Evolutionary conservation across 2,113 vertebrate species (phyloP).

Genomic region (Budorcas taxicolor): DNA sequence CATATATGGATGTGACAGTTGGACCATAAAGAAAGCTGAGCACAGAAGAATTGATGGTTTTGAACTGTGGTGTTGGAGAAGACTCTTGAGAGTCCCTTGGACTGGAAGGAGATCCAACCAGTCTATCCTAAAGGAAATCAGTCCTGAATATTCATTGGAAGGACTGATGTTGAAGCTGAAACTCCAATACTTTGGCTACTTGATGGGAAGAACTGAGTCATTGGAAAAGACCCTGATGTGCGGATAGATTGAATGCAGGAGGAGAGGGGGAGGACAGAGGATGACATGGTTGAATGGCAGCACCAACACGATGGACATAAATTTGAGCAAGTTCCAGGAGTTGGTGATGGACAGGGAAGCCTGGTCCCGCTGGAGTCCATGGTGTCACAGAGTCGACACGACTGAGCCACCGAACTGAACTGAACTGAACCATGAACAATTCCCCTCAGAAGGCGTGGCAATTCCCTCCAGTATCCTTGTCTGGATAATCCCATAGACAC

Average conservation of each 20-base stretch:
- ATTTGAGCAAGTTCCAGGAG: not conserved
- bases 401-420: not conserved
- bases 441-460: not conserved
- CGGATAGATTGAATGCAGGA: not conserved
- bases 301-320: not conserved
- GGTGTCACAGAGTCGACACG: fast-evolving
- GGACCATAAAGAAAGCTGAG: not conserved
- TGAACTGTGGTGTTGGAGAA: not conserved
- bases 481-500: not conserved
- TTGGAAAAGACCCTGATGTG: not conserved
- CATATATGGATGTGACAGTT: not conserved
- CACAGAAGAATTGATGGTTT: not conserved
- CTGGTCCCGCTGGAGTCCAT: not conserved
- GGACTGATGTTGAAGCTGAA: not conserved
- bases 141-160: not conserved
- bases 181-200: not conserved
- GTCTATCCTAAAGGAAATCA: not conserved
- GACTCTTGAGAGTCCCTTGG: not conserved
- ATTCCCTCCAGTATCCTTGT: not conserved
- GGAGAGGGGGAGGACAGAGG: not conserved
- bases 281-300: not conserved
- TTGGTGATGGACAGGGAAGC: not conserved
- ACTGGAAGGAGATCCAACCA: not conserved
- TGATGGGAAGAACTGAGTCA: not conserved
- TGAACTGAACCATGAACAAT: not conserved